A percentile compares a stretch with the other conserved stretches of the same genome.
These are phyloP conservation scores for Gopherus evgoodei DNA, from an alignment of 2,113 vertebrate genomes.

Conservation along the genomic window DNA sequence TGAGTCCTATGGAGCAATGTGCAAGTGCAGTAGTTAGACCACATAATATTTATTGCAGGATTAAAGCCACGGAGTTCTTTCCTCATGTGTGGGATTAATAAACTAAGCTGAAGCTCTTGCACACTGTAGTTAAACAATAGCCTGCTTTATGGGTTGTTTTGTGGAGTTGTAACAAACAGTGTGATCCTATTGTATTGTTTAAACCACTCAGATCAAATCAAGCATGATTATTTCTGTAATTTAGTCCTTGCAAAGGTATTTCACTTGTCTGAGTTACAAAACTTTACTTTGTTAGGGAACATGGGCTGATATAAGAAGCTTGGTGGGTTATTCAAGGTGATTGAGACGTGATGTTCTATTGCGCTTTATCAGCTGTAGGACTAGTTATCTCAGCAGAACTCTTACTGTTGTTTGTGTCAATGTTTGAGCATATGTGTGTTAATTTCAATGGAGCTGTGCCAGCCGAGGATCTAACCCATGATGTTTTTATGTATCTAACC, in stretches of 20 bases:
- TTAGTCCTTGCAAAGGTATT: not conserved
- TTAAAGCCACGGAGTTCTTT: not conserved
- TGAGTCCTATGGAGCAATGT: not conserved
- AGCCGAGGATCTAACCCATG: not conserved
- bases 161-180: not conserved
- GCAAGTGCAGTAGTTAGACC: accelerated
- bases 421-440: not conserved
- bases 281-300: not conserved
- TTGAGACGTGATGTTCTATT: not conserved
- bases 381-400: not conserved
- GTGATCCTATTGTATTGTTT: not conserved
- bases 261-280: not conserved
- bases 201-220: not conserved
- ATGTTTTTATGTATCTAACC: not conserved
- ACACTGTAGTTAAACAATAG: not conserved
- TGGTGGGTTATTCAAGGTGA: not conserved
- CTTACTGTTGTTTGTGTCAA: not conserved
- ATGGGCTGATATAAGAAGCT: not conserved
- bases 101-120: not conserved
- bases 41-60: not conserved
- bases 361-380: not conserved
- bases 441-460: not conserved
- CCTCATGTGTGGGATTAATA: not conserved
- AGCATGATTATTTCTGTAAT: accelerated
- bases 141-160: not conserved